Percentiles rank a stretch among this genome's conserved stretches.
These are phyloP conservation scores for Ciconia stormi DNA, from an alignment of 2,113 vertebrate species.

Conservation along the genomic window DNA sequence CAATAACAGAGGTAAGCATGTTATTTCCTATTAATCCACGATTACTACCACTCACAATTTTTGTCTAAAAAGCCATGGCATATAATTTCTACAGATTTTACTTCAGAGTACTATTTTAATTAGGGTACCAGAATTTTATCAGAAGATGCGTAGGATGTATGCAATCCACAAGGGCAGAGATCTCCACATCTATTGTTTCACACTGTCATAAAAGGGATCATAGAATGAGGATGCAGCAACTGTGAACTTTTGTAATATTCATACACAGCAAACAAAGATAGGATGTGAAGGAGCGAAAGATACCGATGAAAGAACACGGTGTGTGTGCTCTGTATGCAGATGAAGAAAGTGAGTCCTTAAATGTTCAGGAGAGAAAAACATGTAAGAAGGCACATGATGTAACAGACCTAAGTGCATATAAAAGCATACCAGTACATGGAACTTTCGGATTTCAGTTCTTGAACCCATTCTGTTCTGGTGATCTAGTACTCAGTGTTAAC, in stretches of 20 bases:
- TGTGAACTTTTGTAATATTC: not conserved
- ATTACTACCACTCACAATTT: not conserved
- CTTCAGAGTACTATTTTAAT: not conserved
- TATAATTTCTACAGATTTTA: not conserved
- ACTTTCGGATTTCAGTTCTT: not conserved
- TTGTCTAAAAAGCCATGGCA: not conserved
- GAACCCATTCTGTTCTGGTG: not conserved
- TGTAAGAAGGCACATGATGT: not conserved
- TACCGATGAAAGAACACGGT: not conserved
- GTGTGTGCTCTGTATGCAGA: not conserved
- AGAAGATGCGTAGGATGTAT: not conserved
- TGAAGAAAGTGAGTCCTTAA: not conserved
- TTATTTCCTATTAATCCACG: not conserved
- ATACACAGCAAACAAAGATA: not conserved
- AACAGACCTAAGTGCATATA: not conserved
- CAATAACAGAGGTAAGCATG: rapidly evolving
- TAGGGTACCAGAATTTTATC: not conserved
- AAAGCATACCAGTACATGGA: not conserved
- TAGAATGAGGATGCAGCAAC: not conserved
- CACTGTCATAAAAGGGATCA: not conserved
- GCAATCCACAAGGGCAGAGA: not conserved
- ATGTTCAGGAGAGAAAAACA: not conserved
- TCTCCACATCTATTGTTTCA: not conserved
- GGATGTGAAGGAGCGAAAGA: not conserved
- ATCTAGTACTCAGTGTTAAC: not conserved